Conservation (phyloP, 2,888 invertebrate genomes). For the Acanthopleura granulata region DNA sequence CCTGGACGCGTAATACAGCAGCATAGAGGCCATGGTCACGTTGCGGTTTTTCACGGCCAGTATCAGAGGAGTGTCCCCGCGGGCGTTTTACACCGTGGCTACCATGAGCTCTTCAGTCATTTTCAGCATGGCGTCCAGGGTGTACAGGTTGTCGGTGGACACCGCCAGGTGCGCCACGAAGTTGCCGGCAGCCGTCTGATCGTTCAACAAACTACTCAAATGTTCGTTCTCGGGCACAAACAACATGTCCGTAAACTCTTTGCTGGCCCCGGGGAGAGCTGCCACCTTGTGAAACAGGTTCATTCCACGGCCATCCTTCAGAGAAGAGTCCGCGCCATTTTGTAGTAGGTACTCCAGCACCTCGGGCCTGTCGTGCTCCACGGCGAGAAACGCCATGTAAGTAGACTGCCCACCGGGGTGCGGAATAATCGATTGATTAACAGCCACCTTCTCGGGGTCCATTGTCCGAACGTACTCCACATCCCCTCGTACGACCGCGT, state of each 20-base stretch:
- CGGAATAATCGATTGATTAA: background rate
- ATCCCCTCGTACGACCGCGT: background rate
- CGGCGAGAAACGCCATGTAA: background rate
- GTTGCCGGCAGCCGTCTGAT: background rate
- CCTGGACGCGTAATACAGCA: background rate
- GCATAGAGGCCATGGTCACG: background rate
- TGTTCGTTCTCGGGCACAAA: background rate
- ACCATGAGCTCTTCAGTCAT: background rate
- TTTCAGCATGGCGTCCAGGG: background rate
- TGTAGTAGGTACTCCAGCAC: background rate
- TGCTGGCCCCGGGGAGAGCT: background rate
- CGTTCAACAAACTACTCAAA: background rate
- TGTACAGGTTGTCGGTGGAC: background rate
- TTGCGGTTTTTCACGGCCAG: background rate
- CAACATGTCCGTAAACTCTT: slow-evolving; percentile 1
- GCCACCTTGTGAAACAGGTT: background rate
- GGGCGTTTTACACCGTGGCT: background rate
- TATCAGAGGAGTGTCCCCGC: background rate
- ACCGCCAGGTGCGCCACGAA: background rate
- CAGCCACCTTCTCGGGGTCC: background rate
- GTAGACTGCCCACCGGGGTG: background rate
- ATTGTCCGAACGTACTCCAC: background rate
- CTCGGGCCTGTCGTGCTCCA: background rate
- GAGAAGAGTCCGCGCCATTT: background rate
- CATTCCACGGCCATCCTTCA: background rate